Conservation (phyloP, 2,113 vertebrate genomes). For the Cyanocitta stelleri region DNA sequence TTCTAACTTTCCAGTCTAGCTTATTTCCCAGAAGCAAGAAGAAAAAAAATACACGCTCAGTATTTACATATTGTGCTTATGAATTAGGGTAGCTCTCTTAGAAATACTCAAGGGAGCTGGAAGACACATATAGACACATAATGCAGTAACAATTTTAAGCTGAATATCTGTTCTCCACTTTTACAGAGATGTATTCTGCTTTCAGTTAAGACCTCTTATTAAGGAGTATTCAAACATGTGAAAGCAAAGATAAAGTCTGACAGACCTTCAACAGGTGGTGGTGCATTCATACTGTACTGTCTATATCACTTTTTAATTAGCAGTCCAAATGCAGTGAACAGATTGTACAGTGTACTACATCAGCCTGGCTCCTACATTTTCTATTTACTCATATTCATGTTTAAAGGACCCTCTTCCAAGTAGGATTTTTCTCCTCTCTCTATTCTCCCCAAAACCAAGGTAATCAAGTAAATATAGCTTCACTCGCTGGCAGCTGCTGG, state of each 20-base stretch:
- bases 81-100: constrained; percentile 33
- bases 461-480: constrained; percentile 29
- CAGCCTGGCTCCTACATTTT: constrained; percentile 58
- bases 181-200: constrained; percentile 32
- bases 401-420: constrained; percentile 53
- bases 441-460: not conserved
- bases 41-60: not conserved
- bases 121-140: not conserved
- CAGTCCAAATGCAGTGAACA: constrained; percentile 70
- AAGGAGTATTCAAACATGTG: constrained; percentile 66
- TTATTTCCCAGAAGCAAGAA: constrained; percentile 36
- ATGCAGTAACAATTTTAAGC: not conserved
- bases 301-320: constrained; percentile 72
- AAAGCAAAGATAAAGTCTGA: constrained; percentile 70
- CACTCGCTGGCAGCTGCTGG: constrained; percentile 21
- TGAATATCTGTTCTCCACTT: constrained; percentile 45
- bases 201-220: constrained; percentile 68
- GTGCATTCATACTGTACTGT: constrained; percentile 61
- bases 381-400: constrained; percentile 51
- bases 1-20: constrained; percentile 55
- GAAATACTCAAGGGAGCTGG: constrained; percentile 30
- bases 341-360: constrained; percentile 69
- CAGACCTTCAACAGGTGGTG: constrained; percentile 74
- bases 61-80: constrained; percentile 55
- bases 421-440: constrained; percentile 16